Evolutionary conservation across 2,797 vertebrate species (phyloP).

Genomic region (Micromesistius poutassou): DNA sequence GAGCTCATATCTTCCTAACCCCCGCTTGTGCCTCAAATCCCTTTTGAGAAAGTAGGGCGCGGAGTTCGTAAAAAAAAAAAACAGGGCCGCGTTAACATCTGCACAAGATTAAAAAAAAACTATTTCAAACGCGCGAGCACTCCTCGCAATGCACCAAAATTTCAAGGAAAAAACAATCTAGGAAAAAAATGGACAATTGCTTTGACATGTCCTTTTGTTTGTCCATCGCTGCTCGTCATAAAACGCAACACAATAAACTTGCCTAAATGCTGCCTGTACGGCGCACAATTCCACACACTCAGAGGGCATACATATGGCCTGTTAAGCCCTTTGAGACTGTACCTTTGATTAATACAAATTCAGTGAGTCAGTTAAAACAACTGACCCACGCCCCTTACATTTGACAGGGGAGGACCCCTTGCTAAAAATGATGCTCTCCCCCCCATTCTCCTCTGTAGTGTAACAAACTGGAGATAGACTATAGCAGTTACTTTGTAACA

Average conservation of each 20-base stretch:
- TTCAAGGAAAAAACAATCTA: constrained; percentile 40
- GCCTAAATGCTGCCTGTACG: constrained; percentile 11
- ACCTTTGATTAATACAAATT: too few species aligned
- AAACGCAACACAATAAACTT: constrained; percentile 35
- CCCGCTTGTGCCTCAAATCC: constrained; percentile 44
- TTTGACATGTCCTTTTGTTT: constrained; percentile 26
- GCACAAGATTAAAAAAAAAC: constrained; percentile 1
- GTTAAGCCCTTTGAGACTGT: too few species aligned
- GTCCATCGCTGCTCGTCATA: constrained; percentile 26
- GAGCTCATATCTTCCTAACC: constrained; percentile 64
- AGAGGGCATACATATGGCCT: too few species aligned
- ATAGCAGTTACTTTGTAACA: too few species aligned
- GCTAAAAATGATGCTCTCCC: too few species aligned
- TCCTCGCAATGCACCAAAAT: constrained; percentile 28
- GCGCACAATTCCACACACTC: background rate
- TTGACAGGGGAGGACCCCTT: too few species aligned
- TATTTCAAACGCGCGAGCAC: constrained; percentile 23
- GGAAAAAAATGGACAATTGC: constrained; percentile 5
- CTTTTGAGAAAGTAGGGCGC: constrained; percentile 34
- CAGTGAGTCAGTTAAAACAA: too few species aligned
- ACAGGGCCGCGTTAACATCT: constrained; percentile 29
- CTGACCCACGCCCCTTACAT: too few species aligned
- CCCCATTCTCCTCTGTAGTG: too few species aligned
- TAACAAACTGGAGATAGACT: too few species aligned
- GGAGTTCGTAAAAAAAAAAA: constrained; percentile 49